Base-by-base conservation (phyloP, 2,888 invertebrate genomes). In the Megaustenia siamemsis region DNA sequence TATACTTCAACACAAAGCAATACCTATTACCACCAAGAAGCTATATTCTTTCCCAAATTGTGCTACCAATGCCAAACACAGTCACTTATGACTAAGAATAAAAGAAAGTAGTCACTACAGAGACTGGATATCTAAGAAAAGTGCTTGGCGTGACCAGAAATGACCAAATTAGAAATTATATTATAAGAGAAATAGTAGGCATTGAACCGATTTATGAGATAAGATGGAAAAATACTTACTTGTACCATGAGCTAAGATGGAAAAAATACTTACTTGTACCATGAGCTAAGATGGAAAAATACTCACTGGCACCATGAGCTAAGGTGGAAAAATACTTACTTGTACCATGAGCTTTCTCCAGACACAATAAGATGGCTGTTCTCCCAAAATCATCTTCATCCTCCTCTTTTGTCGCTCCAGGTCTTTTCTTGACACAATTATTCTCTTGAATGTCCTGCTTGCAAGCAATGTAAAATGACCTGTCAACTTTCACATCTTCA, bases 291-390 rank as follows among this genome's bases (percentile, higher is more conserved):
- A n/a, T n/a, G n/a, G n/a, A 63, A n/a, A 56, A 32, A 82, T 60
- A 73, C 76, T 76, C 86, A 94, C 94, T 94, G 87, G 91, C 90
- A 86, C 93, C 93, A n/a, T n/a, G n/a, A n/a, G n/a, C n/a, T n/a
- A n/a, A n/a, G n/a, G n/a, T n/a, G n/a, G n/a, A 63, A n/a, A 56
- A 32, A 82, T 60, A 73, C 76, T 76, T 86, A 94, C 94, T 94
- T 87, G 91, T 90, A 86, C 93, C 93, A 24, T 94, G 88, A 40
- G 93, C 94, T 88, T 93, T 93, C 89, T 99, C 99, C 87, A 99
- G 95, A 93, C 99, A 99, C 5, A 99, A 95, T 77, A 99, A 95
- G 89, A 99, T 97, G 94, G 97, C 97, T 45, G 98, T 97, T 43
- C 98, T 95, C 87, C 97, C 95, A 18, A 97, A 96, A 96, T 0